A percentile compares a stretch with the other conserved stretches of the same genome.
Evolutionary conservation across 2,797 vertebrate species (phyloP).

Genomic region (Pseudochirops corinnae): DNA sequence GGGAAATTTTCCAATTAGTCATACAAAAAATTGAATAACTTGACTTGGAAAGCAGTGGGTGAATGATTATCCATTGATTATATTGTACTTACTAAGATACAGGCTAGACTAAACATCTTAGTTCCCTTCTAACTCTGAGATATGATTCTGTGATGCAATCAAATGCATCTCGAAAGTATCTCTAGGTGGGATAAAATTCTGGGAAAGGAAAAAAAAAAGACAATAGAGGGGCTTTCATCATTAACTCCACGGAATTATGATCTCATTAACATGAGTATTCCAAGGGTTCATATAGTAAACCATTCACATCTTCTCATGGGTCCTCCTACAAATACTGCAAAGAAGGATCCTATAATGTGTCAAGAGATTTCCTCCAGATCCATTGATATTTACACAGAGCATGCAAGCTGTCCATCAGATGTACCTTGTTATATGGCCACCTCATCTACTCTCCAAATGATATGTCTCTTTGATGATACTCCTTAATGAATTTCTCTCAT

Average conservation of each 20-base stretch:
- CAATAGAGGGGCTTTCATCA: background rate
- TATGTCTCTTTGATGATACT: background rate
- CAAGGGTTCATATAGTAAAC: background rate
- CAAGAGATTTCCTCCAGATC: background rate
- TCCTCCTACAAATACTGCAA: background rate
- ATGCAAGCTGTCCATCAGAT: background rate
- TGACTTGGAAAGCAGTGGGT: background rate
- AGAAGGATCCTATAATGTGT: background rate
- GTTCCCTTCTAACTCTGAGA: background rate
- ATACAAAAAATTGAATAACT: background rate
- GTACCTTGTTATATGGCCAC: background rate
- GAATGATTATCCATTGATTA: background rate
- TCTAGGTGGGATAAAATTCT: background rate
- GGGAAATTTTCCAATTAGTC: background rate
- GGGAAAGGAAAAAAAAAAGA: background rate
- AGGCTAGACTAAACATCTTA: background rate
- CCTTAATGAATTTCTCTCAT: background rate
- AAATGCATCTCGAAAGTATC: background rate
- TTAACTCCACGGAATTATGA: background rate
- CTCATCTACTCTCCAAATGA: background rate
- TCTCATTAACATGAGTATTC: background rate
- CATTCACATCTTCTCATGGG: background rate
- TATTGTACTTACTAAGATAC: background rate
- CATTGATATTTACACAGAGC: background rate
- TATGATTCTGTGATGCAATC: background rate